These are phyloP conservation scores for Ecliptopera silaceata DNA, from an alignment of 2,888 invertebrate genomes.

Conservation along the genomic window DNA sequence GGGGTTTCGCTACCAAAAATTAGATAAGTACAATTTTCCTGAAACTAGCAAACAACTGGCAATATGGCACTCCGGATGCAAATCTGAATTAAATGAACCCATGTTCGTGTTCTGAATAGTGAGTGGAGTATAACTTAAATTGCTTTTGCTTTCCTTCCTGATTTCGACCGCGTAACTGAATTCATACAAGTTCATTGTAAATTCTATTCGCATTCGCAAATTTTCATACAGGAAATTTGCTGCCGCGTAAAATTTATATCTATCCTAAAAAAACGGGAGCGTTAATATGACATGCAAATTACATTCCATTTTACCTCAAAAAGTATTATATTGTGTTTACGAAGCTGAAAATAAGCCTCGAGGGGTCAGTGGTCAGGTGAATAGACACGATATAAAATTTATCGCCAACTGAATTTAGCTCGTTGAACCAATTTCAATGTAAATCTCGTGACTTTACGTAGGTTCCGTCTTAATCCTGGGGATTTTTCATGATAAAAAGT, in stretches of 20 bases:
- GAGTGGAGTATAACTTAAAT: conserved; percentile 22
- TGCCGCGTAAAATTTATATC: conserved; percentile 18
- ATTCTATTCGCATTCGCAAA: conserved; percentile 31
- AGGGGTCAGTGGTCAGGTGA: conserved; percentile 10
- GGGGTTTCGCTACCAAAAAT: too few relatives aligned
- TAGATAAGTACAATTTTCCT: conserved; percentile 1
- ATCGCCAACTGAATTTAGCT: neutral
- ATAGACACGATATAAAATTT: conserved; percentile 3
- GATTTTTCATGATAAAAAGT: too few relatives aligned
- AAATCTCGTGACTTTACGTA: too few relatives aligned
- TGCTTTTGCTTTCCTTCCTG: conserved; percentile 20
- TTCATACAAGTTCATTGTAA: conserved; percentile 27
- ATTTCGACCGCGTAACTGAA: conserved; percentile 20
- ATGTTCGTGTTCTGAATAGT: conserved; percentile 20
- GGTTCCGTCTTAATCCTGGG: too few relatives aligned
- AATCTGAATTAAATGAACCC: conserved; percentile 19
- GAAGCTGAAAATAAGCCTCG: conserved; percentile 6
- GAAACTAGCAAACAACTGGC: conserved; percentile 7
- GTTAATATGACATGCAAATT: conserved; percentile 24
- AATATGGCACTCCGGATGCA: conserved; percentile 12
- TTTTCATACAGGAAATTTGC: conserved; percentile 28
- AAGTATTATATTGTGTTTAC: conserved; percentile 12
- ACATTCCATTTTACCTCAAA: conserved; percentile 30
- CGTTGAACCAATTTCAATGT: too few relatives aligned
- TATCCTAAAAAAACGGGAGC: conserved; percentile 19